Percentiles rank a stretch among this genome's conserved stretches.
Evolutionary conservation across 2,797 vertebrate genomes (phyloP).

Genomic region (Lutjanus campechanus): DNA sequence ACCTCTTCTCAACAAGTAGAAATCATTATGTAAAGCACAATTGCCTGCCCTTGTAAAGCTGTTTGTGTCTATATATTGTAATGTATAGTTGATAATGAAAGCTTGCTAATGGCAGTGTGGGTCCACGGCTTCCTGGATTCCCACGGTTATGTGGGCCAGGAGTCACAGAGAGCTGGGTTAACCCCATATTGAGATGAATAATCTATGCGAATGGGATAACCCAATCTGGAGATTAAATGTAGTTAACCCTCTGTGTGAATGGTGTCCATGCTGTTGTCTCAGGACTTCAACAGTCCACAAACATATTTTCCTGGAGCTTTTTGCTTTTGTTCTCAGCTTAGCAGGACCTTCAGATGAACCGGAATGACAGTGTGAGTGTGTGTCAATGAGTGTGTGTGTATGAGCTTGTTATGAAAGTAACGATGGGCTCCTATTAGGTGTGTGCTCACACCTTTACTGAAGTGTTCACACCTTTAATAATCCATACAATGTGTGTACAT

Average conservation of each 20-base stretch:
- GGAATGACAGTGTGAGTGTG: conserved; percentile 8
- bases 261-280: conserved; percentile 73
- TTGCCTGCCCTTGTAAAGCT: conserved; percentile 12
- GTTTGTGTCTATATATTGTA: conserved; percentile 24
- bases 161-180: conserved; percentile 79
- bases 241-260: conserved; percentile 83
- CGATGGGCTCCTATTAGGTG: rapidly evolving
- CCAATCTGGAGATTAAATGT: conserved; percentile 79
- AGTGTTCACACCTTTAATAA: conserved; percentile 18
- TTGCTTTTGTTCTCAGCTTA: conserved; percentile 75
- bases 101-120: conserved; percentile 34
- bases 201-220: conserved; percentile 75
- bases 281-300: conserved; percentile 66
- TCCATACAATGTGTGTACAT: background rate
- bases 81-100: conserved; percentile 17
- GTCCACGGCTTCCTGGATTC: conserved; percentile 63
- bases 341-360: conserved; percentile 48
- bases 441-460: conserved; percentile 11
- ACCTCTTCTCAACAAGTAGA: conserved; percentile 12
- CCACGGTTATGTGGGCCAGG: conserved; percentile 75
- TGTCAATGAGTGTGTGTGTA: conserved; percentile 8
- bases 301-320: conserved; percentile 71
- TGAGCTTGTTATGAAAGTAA: conserved; percentile 1
- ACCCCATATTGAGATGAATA: conserved; percentile 80
- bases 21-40: conserved; percentile 11